A percentile compares a stretch with the other conserved stretches of the same genome.
phyloP scores from a whole-genome alignment of 2,888 invertebrate species.

The Hypsopygia costalis region DNA sequence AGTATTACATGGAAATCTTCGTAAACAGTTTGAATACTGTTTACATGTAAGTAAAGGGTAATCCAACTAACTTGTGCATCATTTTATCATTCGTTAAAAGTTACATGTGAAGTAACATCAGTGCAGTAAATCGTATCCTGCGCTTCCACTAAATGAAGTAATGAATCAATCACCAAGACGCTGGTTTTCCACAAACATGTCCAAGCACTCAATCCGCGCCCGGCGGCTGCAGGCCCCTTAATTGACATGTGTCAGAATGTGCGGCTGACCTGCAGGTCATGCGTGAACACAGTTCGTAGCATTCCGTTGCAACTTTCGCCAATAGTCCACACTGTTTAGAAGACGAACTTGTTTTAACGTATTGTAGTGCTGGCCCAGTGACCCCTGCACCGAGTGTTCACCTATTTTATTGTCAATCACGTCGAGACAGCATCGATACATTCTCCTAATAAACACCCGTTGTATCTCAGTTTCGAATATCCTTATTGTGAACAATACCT shows the following conservation, averaged over 20 bases:
- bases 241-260: constrained; percentile 79
- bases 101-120: not conserved
- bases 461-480: constrained; percentile 4
- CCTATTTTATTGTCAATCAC: constrained; percentile 37
- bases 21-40: no score
- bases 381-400: constrained; percentile 28
- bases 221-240: constrained; percentile 65
- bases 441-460: constrained; percentile 8
- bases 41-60: no score
- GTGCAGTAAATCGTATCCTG: constrained; percentile 43
- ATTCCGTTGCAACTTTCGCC: constrained; percentile 71
- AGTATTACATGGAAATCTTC: no score
- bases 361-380: constrained; percentile 39
- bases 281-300: constrained; percentile 68
- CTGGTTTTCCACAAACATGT: constrained; percentile 75
- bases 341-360: constrained; percentile 45
- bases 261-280: constrained; percentile 71
- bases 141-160: constrained; percentile 48
- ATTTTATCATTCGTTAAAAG: not conserved
- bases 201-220: constrained; percentile 72
- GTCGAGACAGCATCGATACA: constrained; percentile 17
- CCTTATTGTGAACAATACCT: constrained; percentile 7
- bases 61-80: no score
- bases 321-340: constrained; percentile 34
- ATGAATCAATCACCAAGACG: constrained; percentile 70